Evolutionary conservation across 2,113 vertebrate genomes (phyloP).

Genomic region (Plectropomus leopardus): DNA sequence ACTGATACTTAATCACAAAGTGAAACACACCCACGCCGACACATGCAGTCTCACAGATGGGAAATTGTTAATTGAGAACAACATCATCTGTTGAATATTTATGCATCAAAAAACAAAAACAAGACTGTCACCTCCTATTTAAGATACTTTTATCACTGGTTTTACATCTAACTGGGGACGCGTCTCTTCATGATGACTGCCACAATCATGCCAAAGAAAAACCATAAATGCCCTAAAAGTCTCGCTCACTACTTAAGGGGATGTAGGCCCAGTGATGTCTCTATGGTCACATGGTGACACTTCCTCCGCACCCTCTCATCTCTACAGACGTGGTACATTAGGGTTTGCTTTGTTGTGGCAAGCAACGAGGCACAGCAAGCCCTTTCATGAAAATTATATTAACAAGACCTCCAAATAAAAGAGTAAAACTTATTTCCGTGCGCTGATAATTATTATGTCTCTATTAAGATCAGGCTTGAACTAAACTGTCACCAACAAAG

Average conservation of each 20-base stretch:
- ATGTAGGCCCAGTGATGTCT: conserved; percentile 11
- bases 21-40: conserved; percentile 26
- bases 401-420: conserved; percentile 25
- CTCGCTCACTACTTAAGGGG: conserved; percentile 5
- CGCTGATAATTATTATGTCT: conserved; percentile 42
- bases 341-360: conserved; percentile 46
- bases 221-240: neutral
- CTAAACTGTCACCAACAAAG: conserved; percentile 37
- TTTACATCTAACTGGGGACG: conserved; percentile 18
- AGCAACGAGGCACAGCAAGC: conserved; percentile 10
- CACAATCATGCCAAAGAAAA: conserved; percentile 13
- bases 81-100: neutral
- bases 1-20: conserved; percentile 3
- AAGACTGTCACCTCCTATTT: conserved; percentile 7
- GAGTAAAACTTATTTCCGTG: conserved; percentile 27
- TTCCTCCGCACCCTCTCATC: conserved; percentile 29
- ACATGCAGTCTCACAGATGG: neutral
- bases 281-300: conserved; percentile 16
- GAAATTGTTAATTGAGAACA: conserved; percentile 10
- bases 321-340: conserved; percentile 38
- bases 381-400: conserved; percentile 34
- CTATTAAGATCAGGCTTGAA: conserved; percentile 15
- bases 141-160: conserved; percentile 24
- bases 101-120: neutral
- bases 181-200: conserved; percentile 22